phyloP scores from a whole-genome alignment of 2,888 invertebrate genomes.

The Desoria tigrina region DNA sequence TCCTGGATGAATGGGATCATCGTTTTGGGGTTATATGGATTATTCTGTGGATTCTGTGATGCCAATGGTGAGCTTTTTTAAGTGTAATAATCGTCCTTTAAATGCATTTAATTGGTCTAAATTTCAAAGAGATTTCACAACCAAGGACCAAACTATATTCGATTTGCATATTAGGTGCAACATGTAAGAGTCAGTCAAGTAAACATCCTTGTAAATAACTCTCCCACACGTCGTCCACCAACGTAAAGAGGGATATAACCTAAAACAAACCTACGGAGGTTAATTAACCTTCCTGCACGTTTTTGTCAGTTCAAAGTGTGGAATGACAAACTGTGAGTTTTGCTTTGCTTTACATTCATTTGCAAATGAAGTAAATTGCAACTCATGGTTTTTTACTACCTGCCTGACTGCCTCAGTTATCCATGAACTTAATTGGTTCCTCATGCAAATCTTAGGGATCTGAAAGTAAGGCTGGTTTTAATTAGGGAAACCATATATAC shows the following conservation, averaged over 20 bases:
- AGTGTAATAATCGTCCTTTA: too few species aligned
- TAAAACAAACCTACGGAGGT: neutral
- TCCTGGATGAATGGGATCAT: too few species aligned
- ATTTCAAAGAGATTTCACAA: too few species aligned
- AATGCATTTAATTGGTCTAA: too few species aligned
- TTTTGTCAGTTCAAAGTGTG: neutral
- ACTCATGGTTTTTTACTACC: conserved; percentile 4
- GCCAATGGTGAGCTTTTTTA: too few species aligned
- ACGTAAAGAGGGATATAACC: too few species aligned
- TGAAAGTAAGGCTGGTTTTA: conserved; percentile 11
- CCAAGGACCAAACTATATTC: neutral
- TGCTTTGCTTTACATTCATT: too few species aligned
- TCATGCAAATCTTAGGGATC: conserved; percentile 9
- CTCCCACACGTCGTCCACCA: too few species aligned
- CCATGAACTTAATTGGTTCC: conserved; percentile 9
- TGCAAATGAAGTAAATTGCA: conserved; percentile 4
- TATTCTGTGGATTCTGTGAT: too few species aligned
- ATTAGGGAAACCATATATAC: neutral
- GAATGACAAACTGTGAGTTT: neutral
- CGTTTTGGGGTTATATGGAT: too few species aligned
- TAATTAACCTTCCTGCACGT: conserved; percentile 6
- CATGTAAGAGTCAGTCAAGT: too few species aligned
- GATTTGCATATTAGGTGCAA: too few species aligned
- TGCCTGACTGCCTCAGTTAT: neutral
- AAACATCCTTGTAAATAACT: conserved; percentile 7